Conservation (phyloP, 2,113 vertebrate species). For the Procavia capensis region DNA sequence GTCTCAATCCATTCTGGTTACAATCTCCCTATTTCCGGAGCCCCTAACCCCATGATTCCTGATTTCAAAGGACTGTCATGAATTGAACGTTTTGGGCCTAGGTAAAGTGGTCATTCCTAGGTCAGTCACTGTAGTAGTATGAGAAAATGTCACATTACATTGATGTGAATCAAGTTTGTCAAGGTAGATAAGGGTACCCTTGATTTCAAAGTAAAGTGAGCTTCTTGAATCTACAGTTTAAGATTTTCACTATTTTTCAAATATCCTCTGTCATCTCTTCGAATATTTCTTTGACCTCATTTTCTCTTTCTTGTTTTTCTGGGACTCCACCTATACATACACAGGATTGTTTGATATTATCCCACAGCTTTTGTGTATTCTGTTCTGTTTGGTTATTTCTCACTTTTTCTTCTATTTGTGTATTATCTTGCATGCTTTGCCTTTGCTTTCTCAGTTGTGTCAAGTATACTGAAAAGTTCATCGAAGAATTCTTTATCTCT, state of each 20-base stretch:
- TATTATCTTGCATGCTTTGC: background rate
- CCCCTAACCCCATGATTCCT: background rate
- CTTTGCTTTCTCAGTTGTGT: slow-evolving; percentile 1
- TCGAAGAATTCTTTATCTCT: background rate
- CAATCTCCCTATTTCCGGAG: background rate
- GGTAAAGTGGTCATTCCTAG: background rate
- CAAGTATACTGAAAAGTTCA: background rate
- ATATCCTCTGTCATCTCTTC: background rate
- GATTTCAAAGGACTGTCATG: background rate
- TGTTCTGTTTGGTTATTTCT: background rate
- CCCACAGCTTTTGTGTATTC: background rate
- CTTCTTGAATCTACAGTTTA: slow-evolving; percentile 16
- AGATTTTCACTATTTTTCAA: background rate
- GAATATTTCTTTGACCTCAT: slow-evolving; percentile 1
- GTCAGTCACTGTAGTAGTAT: background rate
- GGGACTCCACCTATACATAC: background rate
- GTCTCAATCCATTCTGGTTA: background rate
- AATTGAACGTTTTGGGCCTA: background rate
- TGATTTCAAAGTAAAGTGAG: background rate
- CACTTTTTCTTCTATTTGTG: background rate
- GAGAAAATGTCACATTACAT: background rate
- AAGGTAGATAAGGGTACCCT: no score
- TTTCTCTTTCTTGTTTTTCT: background rate
- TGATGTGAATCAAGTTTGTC: background rate
- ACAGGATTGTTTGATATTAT: background rate